Conservation (phyloP, 92 coral and sea anemone species). For the Montipora capitata region DNA sequence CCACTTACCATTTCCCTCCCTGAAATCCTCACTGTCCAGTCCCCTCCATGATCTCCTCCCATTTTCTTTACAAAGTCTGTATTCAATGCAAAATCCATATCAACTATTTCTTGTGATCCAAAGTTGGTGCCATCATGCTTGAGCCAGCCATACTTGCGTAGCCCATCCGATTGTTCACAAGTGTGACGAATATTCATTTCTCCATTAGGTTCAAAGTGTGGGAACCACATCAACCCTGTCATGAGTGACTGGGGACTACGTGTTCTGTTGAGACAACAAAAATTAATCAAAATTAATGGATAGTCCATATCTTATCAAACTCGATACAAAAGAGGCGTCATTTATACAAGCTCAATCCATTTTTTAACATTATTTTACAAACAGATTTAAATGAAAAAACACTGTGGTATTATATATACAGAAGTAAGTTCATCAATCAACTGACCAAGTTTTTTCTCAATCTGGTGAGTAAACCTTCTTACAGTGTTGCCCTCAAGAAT, state of each 20-base stretch:
- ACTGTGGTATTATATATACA: too few species aligned
- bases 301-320: not conserved
- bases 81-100: conserved; percentile 83
- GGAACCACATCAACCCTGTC: conserved; percentile 99
- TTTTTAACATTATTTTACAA: not conserved
- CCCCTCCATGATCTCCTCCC: conserved; percentile 98
- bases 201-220: conserved; percentile 90
- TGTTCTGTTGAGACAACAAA: conserved; percentile 65
- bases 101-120: conserved; percentile 94
- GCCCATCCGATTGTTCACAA: conserved; percentile 94
- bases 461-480: too few species aligned
- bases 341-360: not conserved
- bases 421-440: too few species aligned
- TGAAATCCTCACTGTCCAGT: conserved; percentile 95
- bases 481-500: too few species aligned
- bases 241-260: conserved; percentile 92
- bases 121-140: conserved; percentile 97
- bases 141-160: conserved; percentile 95
- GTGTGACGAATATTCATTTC: conserved; percentile 91
- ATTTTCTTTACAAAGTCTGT: conserved; percentile 91
- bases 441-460: too few species aligned
- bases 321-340: not conserved
- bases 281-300: too few species aligned
- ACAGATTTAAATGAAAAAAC: too few species aligned
- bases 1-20: conserved; percentile 85